Evolutionary conservation across 2,113 vertebrate species (phyloP).

Genomic region (Larimichthys polyactis): DNA sequence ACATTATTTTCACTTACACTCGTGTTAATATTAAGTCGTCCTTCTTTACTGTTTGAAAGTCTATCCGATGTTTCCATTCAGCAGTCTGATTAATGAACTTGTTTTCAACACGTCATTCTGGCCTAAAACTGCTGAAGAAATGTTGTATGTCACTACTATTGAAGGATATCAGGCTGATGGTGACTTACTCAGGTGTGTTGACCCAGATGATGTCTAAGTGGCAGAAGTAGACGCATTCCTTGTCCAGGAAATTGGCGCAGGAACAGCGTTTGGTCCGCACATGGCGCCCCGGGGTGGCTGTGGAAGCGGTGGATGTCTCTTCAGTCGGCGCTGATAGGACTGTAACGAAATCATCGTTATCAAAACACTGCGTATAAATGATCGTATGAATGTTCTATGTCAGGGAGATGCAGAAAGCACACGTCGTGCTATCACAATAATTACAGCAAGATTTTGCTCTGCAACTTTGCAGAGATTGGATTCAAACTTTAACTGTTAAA

Average conservation of each 20-base stretch:
- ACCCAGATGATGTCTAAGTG: slow-evolving; percentile 99
- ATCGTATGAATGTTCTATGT: no score
- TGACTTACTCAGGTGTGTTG: slow-evolving; percentile 96
- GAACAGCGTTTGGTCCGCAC: slow-evolving; percentile 92
- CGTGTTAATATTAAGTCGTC: no score
- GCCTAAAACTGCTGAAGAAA: neutral
- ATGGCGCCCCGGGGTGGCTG: slow-evolving; percentile 66
- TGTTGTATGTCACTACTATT: neutral
- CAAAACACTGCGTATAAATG: slow-evolving; percentile 19
- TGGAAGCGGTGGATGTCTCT: slow-evolving; percentile 32
- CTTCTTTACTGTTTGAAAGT: neutral
- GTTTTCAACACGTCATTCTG: neutral
- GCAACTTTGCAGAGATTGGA: neutral
- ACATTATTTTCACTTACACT: neutral
- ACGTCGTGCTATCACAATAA: neutral
- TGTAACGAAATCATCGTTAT: slow-evolving; percentile 52
- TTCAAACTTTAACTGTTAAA: neutral
- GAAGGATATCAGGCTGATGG: neutral
- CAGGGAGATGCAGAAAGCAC: neutral
- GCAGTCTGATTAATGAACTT: neutral
- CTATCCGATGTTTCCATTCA: neutral
- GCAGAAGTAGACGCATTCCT: slow-evolving; percentile 98
- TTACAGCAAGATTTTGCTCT: neutral
- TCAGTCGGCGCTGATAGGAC: slow-evolving; percentile 43
- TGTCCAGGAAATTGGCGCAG: slow-evolving; percentile 92